Percentiles rank a stretch among this genome's conserved stretches.
Evolutionary conservation across 2,888 invertebrate genomes (phyloP).

Genomic region (Mactromeris polynyma): DNA sequence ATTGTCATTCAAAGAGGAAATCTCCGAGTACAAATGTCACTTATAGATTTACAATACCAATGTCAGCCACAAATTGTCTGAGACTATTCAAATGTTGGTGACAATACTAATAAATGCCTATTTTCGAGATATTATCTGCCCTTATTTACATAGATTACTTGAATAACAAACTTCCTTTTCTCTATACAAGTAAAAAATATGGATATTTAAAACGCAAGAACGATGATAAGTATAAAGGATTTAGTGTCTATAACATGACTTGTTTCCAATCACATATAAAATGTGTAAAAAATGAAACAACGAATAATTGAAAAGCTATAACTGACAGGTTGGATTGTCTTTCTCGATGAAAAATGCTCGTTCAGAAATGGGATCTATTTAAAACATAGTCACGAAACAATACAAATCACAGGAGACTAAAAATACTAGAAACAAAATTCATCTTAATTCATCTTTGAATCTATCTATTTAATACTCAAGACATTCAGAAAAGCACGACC

Average conservation of each 20-base stretch:
- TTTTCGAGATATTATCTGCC: too few species aligned
- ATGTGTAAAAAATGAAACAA: neutral
- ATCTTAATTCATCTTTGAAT: neutral
- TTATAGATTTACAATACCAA: too few species aligned
- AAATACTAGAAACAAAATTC: neutral
- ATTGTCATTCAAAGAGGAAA: too few species aligned
- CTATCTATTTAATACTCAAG: neutral
- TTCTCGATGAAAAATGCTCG: neutral
- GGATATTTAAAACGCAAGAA: too few species aligned
- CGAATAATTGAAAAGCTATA: neutral
- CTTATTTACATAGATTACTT: too few species aligned
- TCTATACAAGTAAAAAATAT: too few species aligned
- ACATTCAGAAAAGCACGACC: neutral
- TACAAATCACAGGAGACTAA: neutral
- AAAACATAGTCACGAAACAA: slow-evolving; percentile 5
- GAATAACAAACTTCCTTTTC: too few species aligned
- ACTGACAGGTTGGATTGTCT: neutral
- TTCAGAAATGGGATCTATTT: neutral
- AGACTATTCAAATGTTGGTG: too few species aligned
- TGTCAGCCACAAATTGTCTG: too few species aligned
- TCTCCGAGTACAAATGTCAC: too few species aligned
- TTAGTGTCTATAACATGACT: neutral
- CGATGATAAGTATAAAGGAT: too few species aligned
- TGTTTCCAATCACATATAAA: neutral
- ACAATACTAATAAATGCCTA: too few species aligned